Base-by-base conservation (phyloP, 2,113 vertebrate species). In the Leptodactylus fuscus region DNA sequence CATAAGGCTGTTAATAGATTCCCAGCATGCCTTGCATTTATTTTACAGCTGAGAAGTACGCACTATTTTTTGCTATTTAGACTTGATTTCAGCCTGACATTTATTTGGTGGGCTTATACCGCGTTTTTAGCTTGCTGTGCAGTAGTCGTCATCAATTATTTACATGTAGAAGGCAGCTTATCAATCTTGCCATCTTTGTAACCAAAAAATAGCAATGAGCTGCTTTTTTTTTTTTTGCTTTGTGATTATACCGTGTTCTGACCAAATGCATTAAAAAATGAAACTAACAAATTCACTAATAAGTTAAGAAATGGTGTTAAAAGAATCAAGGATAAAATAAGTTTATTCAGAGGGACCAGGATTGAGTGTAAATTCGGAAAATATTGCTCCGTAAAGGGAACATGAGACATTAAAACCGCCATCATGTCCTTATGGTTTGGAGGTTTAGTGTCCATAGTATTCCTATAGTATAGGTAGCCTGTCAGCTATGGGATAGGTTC, bases 111-210 rank as follows among this genome's bases (percentile, higher is more conserved):
- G 53, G 51, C 22, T 55, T 22, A 38, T 79, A 16, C 34, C 27
- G 76, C 53, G 41, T 79, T 79, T 58, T 79, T 41, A 79, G 76
- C 51, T 79, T 36, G 22, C 34, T 38, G 76, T 79, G 22, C 51
- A 41, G 51, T 58, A 58, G 20, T 78, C 74, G 51, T 76, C 51
- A 79, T 79, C 29, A 38, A 79, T 79, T 58, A 79, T 79, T 79
- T 55, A 79, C 22, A 79, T 27, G 55, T 22, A 60, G 32, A 24
- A 58, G 76, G 76, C 51, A 79, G 55, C 11, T n/a, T 41, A 60
- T 79, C 53, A 79, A 79, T 79, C 76, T 41, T 79, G 11, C 11
- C 34, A 36, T 41, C 0, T 24, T 24, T 49, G 73, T 75, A 49
- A 49, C 73, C 29, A 75, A 75, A 75, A 55, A 75, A 49, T 48